Base-by-base conservation (phyloP, 2,797 vertebrate genomes). In the Spheniscus humboldti region DNA sequence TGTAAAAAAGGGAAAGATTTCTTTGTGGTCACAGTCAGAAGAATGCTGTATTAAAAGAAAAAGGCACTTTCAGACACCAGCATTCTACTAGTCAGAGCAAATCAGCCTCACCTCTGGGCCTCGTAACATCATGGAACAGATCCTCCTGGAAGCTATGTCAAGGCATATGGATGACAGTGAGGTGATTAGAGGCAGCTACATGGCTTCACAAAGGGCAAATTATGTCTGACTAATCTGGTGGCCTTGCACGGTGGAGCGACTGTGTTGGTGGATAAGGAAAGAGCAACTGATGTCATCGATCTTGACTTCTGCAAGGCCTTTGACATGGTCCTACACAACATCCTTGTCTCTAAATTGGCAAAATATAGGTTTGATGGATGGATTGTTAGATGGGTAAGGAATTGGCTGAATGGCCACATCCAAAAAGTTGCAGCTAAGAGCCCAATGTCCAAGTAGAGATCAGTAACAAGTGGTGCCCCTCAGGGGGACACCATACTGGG, bases 401-500 rank as follows among this genome's bases (percentile, higher is more conserved):
- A 9, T 2, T 45, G 16, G 19, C 59, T 48, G 31, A 23, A 28
- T 25, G 12, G 25, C 18, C 16, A 4, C 27, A 48, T 48, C 7
- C 27, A 31, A 67, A 64, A 15, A 43, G 7, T 30, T 69, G n/a
- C 35, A 86, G 18, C 39, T 24, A 63, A n/a, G 5, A 5, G 16
- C 22, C 50, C 11, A 7, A 13, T 53, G 20, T 37, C 39, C 55
- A 59, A 15, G 2, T 10, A 10, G 31, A 50, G 3, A 33, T 9
- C 37, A 55, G 18, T 4, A 10, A 57, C 11, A n/a, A 52, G 53
- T n/a, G 19, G 6, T 28, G 13, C 67, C 45, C 15, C 33, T 47
- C 27, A 62, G 33, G 5, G 13, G 7, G 2, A 19, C 31, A 37
- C 8, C 2, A 2, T 50, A 18, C 2, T 16, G 33, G 41, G 9